Evolutionary conservation across 2,888 invertebrate species (phyloP).

Genomic region (Drosophila pegasa): DNA sequence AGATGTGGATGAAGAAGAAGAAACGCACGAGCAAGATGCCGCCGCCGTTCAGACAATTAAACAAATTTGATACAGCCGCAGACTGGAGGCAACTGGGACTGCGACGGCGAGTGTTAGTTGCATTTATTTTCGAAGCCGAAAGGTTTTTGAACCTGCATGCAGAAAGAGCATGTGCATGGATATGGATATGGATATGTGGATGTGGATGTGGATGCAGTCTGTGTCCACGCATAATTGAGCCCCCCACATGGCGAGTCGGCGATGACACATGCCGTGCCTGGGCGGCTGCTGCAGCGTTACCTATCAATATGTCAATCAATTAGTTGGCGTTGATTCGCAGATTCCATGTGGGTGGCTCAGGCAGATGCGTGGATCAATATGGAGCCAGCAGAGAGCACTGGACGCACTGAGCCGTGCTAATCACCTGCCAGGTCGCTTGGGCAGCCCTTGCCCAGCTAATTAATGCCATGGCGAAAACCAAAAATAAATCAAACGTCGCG

Average conservation of each 20-base stretch:
- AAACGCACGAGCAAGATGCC: conserved; percentile 41
- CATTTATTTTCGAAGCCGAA: conserved; percentile 47
- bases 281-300: no score
- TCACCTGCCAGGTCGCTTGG: conserved; percentile 37
- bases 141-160: conserved; percentile 70
- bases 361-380: conserved; percentile 52
- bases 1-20: conserved; percentile 8
- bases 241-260: conserved; percentile 49
- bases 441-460: conserved; percentile 45
- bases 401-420: conserved; percentile 49
- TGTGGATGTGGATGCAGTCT: conserved; percentile 23
- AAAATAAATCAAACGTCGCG: conserved; percentile 59
- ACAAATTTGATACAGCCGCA: conserved; percentile 75
- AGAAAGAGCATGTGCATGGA: conserved; percentile 12
- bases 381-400: not conserved
- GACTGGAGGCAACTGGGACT: conserved; percentile 17
- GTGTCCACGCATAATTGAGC: conserved; percentile 73
- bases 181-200: conserved; percentile 24
- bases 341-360: conserved; percentile 46
- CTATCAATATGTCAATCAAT: conserved; percentile 56
- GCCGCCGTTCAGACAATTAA: conserved; percentile 68
- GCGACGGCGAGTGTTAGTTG: conserved; percentile 50
- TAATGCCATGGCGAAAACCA: conserved; percentile 62
- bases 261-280: conserved; percentile 58
- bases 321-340: conserved; percentile 39